Base-by-base conservation (phyloP, 2,797 vertebrate genomes). In the Apogon hyalosoma region DNA sequence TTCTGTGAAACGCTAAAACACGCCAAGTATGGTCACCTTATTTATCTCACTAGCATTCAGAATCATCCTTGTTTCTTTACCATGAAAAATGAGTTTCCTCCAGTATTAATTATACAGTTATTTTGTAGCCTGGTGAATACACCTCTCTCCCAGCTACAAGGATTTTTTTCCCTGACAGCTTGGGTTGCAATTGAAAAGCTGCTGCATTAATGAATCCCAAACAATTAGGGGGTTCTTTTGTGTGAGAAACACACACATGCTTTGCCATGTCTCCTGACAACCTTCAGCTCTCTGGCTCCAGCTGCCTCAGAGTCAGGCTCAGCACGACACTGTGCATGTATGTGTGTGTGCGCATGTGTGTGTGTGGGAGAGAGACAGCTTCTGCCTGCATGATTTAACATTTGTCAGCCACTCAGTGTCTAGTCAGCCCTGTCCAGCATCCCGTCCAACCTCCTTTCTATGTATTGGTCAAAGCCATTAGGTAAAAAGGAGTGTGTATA, bases 181-280 rank as follows among this genome's bases (percentile, higher is more conserved):
- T 89, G 89, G 90, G 90, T 92, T 92, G 90, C 92, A 92, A 90
- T 92, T 93, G 92, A 93, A 93, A 93, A 93, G 92, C 92, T 91
- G 90, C 90, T 92, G 92, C 92, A 91, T 94, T 94, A 94, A 94
- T 94, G 92, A 94, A 91, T 91, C 90, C 89, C 90, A 91, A 90
- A 92, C 93, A 94, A 93, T 94, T 94, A 94, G 88, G 82, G 87
- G 88, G 78, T 80, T 92, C 92, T 92, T 94, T 93, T 93, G 92
- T 93, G 89, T 92, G 86, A 91, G 90, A 91, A 89, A 82, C 81
- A 88, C 90, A 92, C 91, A 91, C 90, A 92, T 91, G 87, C 90
- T 88, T 88, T 55, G 70, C 90, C 88, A 91, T 90, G 90, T 91
- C 87, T 91, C 91, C 88, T 90, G 90, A 92, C 89, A 92, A 92